Evolutionary conservation across 2,113 vertebrate species (phyloP).

Genomic region (Mastomys coucha): DNA sequence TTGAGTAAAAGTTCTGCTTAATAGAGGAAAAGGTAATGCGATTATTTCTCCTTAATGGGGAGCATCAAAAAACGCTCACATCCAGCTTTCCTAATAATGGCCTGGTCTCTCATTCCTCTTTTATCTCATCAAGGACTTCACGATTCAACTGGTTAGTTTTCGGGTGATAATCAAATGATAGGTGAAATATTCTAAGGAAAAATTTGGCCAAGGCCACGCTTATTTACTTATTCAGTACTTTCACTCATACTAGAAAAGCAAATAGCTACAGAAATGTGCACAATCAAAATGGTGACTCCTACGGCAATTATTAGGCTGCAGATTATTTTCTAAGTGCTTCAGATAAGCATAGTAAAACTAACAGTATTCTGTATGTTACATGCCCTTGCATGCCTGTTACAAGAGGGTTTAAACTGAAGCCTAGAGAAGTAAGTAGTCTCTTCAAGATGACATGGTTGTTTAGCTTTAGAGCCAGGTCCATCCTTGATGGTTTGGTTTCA

Average conservation of each 20-base stretch:
- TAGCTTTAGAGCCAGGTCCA: not conserved
- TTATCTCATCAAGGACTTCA: not conserved
- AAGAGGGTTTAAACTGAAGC: not conserved
- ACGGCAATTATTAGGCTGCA: not conserved
- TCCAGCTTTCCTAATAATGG: not conserved
- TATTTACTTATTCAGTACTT: not conserved
- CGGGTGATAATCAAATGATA: slow-evolving; percentile 14
- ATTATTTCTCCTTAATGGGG: not conserved
- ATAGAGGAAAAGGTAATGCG: not conserved
- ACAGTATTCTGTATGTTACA: not conserved
- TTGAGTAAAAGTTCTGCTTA: not conserved
- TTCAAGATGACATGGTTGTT: not conserved
- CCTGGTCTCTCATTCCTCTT: not conserved
- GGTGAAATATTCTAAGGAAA: slow-evolving; percentile 1
- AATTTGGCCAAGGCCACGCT: not conserved
- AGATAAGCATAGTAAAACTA: not conserved
- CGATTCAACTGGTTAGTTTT: slow-evolving; percentile 1
- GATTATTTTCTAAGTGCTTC: not conserved
- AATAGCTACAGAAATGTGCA: not conserved
- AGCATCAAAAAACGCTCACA: not conserved
- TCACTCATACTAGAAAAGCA: not conserved
- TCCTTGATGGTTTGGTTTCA: not conserved
- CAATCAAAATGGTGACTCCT: not conserved
- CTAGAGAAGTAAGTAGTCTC: not conserved
- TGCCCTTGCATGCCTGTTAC: not conserved